phyloP scores from a whole-genome alignment of 2,113 vertebrate genomes.

The Lepidothrix coronata region DNA sequence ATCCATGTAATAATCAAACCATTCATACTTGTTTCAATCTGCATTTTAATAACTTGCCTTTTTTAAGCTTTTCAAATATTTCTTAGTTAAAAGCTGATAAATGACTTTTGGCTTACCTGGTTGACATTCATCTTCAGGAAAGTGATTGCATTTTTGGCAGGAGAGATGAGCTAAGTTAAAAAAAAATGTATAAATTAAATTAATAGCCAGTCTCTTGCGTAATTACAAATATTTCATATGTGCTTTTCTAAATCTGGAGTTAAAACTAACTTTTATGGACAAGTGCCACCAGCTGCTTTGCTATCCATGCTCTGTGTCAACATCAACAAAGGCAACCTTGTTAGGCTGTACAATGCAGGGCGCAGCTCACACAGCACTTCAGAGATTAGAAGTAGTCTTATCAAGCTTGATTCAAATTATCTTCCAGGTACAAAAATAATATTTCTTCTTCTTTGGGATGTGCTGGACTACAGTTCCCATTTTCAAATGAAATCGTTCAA shows the following conservation, averaged over 20 bases:
- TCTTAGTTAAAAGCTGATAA: conserved; percentile 16
- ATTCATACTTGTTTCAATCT: conserved; percentile 34
- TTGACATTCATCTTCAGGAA: conserved; percentile 3
- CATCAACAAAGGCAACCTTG: neutral
- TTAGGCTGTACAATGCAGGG: neutral
- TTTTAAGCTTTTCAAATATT: conserved; percentile 32
- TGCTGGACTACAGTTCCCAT: neutral
- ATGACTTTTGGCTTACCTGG: neutral
- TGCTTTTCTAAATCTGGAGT: neutral
- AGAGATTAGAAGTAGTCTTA: neutral
- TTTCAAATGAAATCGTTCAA: neutral
- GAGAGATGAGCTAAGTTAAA: neutral
- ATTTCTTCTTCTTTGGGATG: neutral
- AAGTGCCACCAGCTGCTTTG: neutral
- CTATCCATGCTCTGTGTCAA: rapidly evolving
- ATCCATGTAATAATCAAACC: conserved; percentile 37
- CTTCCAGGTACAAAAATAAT: neutral
- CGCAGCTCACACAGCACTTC: neutral
- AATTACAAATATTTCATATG: neutral
- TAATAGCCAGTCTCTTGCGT: neutral
- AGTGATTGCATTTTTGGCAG: conserved; percentile 12
- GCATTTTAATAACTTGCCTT: conserved; percentile 10
- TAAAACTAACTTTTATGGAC: neutral
- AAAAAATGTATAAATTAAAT: neutral
- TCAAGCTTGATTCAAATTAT: neutral